Conservation (phyloP, 2,113 vertebrate genomes). For the Andinoacara biseriatus region DNA sequence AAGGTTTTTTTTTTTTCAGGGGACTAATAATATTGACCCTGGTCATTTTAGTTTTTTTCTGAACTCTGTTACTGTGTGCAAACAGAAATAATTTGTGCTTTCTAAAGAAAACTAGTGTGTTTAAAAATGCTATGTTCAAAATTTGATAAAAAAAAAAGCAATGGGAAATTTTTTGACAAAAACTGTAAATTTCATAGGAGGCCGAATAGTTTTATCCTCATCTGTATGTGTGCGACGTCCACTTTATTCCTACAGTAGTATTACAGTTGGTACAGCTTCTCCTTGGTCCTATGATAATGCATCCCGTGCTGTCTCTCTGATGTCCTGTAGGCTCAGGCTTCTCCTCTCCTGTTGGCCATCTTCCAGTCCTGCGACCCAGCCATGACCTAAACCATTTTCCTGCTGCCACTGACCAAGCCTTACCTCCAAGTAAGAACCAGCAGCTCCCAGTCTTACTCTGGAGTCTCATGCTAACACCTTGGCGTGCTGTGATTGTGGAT, state of each 20-base stretch:
- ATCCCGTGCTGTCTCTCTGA: slow-evolving; percentile 61
- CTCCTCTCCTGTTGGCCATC: slow-evolving; percentile 88
- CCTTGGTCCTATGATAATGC: slow-evolving; percentile 15
- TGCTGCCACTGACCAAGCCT: slow-evolving; percentile 90
- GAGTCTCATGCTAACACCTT: slow-evolving; percentile 46
- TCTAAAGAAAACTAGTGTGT: too few relatives aligned
- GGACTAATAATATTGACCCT: too few relatives aligned
- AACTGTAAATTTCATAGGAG: too few relatives aligned
- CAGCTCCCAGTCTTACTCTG: slow-evolving; percentile 64
- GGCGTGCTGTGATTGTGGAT: slow-evolving; percentile 10
- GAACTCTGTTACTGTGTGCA: too few relatives aligned
- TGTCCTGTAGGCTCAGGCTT: slow-evolving; percentile 73
- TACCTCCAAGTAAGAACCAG: slow-evolving; percentile 95
- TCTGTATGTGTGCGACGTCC: not conserved
- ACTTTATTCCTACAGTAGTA: not conserved
- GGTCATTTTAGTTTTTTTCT: too few relatives aligned
- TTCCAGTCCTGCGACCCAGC: slow-evolving; percentile 91
- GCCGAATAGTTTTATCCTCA: too few relatives aligned
- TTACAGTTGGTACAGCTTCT: not conserved
- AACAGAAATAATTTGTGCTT: too few relatives aligned
- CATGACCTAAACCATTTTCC: slow-evolving; percentile 93
- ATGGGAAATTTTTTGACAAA: too few relatives aligned
- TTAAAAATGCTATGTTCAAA: too few relatives aligned
- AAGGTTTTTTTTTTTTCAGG: too few relatives aligned
- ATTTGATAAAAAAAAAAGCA: too few relatives aligned